Evolutionary conservation across 2,888 invertebrate genomes (phyloP).

Genomic region (Pyrocoelia pectoralis): DNA sequence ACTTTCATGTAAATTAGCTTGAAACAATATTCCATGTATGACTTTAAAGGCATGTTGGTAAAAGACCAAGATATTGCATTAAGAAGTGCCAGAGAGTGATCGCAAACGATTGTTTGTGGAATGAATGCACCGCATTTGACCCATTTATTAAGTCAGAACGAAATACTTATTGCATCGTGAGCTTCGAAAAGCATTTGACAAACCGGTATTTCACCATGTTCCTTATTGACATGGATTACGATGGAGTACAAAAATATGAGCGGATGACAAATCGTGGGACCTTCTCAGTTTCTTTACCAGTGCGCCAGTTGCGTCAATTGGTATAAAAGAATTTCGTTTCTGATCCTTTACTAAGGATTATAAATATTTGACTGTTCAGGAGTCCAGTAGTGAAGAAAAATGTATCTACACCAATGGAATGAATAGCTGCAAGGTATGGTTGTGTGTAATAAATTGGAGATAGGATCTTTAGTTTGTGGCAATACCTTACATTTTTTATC

Average conservation of each 20-base stretch:
- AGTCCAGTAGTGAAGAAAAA: constrained; percentile 23
- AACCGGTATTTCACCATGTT: constrained; percentile 21
- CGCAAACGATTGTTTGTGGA: constrained; percentile 17
- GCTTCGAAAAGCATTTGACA: constrained; percentile 25
- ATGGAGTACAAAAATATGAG: constrained; percentile 22
- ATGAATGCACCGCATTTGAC: constrained; percentile 17
- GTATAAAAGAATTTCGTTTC: background rate
- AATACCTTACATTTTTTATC: background rate
- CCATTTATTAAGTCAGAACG: constrained; percentile 21
- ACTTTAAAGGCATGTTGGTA: background rate
- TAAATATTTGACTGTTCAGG: constrained; percentile 18
- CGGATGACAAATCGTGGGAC: constrained; percentile 7
- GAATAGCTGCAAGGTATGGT: background rate
- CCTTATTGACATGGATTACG: constrained; percentile 14
- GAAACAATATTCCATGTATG: background rate
- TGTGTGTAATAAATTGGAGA: no score
- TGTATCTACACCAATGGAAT: constrained; percentile 9
- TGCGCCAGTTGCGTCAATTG: constrained; percentile 22
- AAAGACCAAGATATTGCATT: constrained; percentile 18
- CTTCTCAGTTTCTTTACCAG: constrained; percentile 19
- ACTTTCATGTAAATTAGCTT: background rate
- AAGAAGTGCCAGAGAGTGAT: constrained; percentile 25
- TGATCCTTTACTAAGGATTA: constrained; percentile 12
- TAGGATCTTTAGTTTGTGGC: no score
- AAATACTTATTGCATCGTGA: no score